A percentile compares a stretch with the other conserved stretches of the same genome.
Evolutionary conservation across 2,113 vertebrate genomes (phyloP).

Genomic region (Clarias gariepinus): DNA sequence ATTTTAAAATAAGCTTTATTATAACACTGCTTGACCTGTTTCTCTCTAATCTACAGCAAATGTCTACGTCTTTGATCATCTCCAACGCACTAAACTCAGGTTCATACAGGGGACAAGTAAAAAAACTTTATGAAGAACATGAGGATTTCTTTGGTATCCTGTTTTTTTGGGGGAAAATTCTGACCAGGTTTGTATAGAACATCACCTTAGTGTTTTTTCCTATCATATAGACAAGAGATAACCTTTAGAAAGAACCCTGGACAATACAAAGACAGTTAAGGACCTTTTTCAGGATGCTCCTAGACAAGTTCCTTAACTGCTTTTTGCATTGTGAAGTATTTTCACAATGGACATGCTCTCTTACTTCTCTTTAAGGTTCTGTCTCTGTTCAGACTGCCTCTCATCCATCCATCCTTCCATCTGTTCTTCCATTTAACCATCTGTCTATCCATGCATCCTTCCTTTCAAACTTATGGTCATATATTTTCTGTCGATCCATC

Average conservation of each 20-base stretch:
- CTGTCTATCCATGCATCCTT: not conserved
- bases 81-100: not conserved
- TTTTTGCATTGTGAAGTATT: too few species aligned
- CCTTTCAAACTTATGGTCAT: not conserved
- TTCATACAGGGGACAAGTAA: not conserved
- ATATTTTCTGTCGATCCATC: not conserved
- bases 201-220: not conserved
- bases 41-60: not conserved
- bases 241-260: not conserved
- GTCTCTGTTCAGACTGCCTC: too few species aligned
- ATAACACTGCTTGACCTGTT: not conserved
- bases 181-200: not conserved
- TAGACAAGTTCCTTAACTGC: too few species aligned
- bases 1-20: constrained; percentile 1
- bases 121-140: not conserved
- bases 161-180: not conserved
- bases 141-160: not conserved
- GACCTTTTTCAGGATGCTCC: not conserved
- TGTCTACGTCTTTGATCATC: not conserved
- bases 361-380: too few species aligned
- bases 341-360: too few species aligned
- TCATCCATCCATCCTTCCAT: too few species aligned
- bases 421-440: not conserved
- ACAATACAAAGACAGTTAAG: not conserved
- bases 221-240: not conserved